phyloP scores from a whole-genome alignment of 2,113 vertebrate genomes.

The Pachycephala philippinensis region DNA sequence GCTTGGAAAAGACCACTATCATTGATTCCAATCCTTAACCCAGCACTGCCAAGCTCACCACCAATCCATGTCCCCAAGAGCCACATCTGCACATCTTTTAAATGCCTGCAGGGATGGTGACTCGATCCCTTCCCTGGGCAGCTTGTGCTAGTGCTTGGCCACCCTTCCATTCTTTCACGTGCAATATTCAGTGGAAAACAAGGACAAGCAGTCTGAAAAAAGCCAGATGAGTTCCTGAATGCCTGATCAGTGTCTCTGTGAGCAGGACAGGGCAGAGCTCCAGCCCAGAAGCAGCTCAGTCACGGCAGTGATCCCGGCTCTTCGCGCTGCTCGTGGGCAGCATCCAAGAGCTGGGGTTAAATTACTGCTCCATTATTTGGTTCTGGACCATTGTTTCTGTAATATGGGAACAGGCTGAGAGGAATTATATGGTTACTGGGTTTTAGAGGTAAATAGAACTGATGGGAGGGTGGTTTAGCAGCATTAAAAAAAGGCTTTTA shows the following conservation, averaged over 20 bases:
- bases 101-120: too few relatives aligned
- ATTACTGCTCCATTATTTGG: not conserved
- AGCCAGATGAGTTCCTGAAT: not conserved
- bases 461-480: not conserved
- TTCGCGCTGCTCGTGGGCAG: rapidly evolving
- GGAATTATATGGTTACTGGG: not conserved
- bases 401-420: not conserved
- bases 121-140: not conserved
- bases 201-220: not conserved
- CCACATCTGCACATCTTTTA: not conserved
- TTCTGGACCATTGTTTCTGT: not conserved
- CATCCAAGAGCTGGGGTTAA: not conserved
- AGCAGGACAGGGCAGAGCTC: not conserved
- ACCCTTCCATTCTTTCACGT: not conserved
- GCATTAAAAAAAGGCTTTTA: not conserved
- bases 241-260: not conserved
- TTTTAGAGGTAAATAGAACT: not conserved
- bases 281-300: not conserved
- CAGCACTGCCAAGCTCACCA: not conserved
- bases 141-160: not conserved
- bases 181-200: not conserved
- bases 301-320: rapidly evolving
- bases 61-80: not conserved
- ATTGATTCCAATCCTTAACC: not conserved
- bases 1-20: not conserved